A percentile compares a stretch with the other conserved stretches of the same genome.
Conservation (phyloP, 2,113 vertebrate species). For the Saguinus imperator region DNA sequence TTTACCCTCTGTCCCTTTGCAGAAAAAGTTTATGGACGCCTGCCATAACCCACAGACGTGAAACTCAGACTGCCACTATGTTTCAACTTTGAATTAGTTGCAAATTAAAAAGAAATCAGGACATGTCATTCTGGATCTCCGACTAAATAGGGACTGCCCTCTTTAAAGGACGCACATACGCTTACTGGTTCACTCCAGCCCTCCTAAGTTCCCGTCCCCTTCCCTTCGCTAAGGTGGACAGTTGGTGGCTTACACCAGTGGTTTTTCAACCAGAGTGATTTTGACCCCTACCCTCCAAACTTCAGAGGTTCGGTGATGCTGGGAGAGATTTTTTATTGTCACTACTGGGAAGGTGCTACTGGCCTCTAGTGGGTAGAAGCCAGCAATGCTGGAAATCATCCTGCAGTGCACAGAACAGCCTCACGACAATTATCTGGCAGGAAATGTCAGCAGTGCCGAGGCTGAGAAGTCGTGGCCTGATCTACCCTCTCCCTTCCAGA, state of each 20-base stretch:
- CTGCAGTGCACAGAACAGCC: not conserved
- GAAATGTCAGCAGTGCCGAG: rapidly evolving
- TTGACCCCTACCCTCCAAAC: not conserved
- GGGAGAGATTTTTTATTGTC: not conserved
- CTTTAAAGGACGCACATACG: not conserved
- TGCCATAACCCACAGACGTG: not conserved
- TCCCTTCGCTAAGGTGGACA: not conserved
- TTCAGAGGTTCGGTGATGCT: not conserved
- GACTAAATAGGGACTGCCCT: too few species aligned
- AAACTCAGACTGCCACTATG: not conserved
- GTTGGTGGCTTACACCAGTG: not conserved
- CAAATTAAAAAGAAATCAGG: not conserved
- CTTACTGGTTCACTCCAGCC: not conserved
- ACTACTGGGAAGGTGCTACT: not conserved
- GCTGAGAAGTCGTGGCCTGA: not conserved
- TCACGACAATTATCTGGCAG: not conserved
- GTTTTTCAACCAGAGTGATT: not conserved
- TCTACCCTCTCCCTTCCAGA: not conserved
- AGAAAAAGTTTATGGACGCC: not conserved
- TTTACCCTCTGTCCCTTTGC: not conserved
- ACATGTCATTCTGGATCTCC: not conserved
- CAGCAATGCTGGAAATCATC: not conserved
- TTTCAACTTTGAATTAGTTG: not conserved
- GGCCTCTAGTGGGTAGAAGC: not conserved
- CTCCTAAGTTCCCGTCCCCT: not conserved